Base-by-base conservation (phyloP, 37 sponge, comb jelly and placozoan species). In the Oopsacas minuta region DNA sequence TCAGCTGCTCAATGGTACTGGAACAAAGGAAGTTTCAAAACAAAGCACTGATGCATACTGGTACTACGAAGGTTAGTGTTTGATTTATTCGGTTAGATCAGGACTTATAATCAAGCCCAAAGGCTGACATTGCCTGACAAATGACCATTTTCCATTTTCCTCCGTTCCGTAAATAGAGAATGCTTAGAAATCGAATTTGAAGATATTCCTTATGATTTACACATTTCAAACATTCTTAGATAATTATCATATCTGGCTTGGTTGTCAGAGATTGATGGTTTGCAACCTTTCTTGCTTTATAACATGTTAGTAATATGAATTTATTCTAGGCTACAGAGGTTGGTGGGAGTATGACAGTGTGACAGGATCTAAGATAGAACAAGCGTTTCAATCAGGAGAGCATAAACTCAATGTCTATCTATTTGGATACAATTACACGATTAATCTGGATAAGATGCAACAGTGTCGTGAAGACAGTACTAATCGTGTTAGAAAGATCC, bases 301-400 rank as follows among this genome's bases (percentile, higher is more conserved):
- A n/a, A n/a, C n/a, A n/a, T n/a, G n/a, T n/a, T n/a, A n/a, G n/a
- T n/a, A n/a, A n/a, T n/a, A n/a, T n/a, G n/a, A n/a, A n/a, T n/a
- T n/a, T n/a, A n/a, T n/a, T n/a, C 17, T 61, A 61, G 75, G 75
- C 17, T 61, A 61, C 75, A 61, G 75, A 61, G 75, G 75, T n/a
- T 61, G 75, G 75, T 61, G 75, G 75, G 75, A 61, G 75, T 61
- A 61, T 12, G 75, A 61, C 75, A n/a, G 28, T 5, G 75, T 12
- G 75, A 61, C 75, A 20, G 75, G 75, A 3, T 10, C 75, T 3
- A 25, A 3, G 75, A 3, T 61, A 12, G 75, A 61, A 61, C 32
- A 12, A 3, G 75, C 75, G 17, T n/a, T 32, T 12, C 75, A 61
- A 34, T 3, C 75, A 12, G 75, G 75, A 34, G 30, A n/a, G 30